These are phyloP conservation scores for Zalophus californianus DNA, from an alignment of 2,797 vertebrate genomes.

Conservation along the genomic window DNA sequence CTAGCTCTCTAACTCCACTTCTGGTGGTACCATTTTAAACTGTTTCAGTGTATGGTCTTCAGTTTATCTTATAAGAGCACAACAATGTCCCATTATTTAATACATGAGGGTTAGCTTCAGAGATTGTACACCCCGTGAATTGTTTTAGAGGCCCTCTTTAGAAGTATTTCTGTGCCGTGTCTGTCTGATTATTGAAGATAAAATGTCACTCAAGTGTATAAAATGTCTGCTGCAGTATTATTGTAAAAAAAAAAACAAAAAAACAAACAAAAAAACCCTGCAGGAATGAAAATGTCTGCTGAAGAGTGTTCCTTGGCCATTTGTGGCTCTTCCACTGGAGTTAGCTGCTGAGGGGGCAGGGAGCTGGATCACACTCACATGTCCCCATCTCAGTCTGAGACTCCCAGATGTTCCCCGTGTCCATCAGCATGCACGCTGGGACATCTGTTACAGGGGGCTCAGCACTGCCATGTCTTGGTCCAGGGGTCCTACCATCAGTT, in stretches of 20 bases:
- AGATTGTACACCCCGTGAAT: background rate
- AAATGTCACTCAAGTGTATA: background rate
- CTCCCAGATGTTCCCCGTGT: too few relatives aligned
- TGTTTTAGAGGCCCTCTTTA: background rate
- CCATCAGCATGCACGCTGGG: background rate
- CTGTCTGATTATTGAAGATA: background rate
- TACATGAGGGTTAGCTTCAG: background rate
- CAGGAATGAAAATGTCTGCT: background rate
- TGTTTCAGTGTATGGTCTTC: background rate
- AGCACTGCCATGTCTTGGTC: background rate
- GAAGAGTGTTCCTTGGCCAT: background rate
- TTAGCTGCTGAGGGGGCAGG: background rate
- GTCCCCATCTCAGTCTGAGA: background rate
- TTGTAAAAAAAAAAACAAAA: background rate
- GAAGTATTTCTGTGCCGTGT: background rate
- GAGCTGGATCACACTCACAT: too few relatives aligned
- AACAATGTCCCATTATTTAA: background rate
- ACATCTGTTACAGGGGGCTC: background rate
- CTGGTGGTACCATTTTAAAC: slow-evolving; percentile 7
- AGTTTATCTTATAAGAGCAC: background rate
- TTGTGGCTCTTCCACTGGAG: background rate
- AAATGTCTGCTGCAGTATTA: background rate
- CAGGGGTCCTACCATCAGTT: background rate
- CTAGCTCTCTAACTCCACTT: background rate
- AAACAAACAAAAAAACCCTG: background rate